Evolutionary conservation across 2,113 vertebrate genomes (phyloP).

Genomic region (zebrafish (Danio rerio)): GRCz12tu NC_133199.1:15705501-15706000

Average conservation of each 20-base stretch:
- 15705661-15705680: neutral
- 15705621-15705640: neutral
- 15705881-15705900: too few species aligned
- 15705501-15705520: conserved; percentile 15
- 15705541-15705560: neutral
- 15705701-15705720: neutral
- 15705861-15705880: too few species aligned
- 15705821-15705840: too few species aligned
- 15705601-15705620: conserved; percentile 25
- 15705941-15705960: too few species aligned
- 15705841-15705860: too few species aligned
- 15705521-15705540: conserved; percentile 19
- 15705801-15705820: too few species aligned
- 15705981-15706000: too few species aligned
- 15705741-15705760: neutral
- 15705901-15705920: too few species aligned
- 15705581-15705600: conserved; percentile 21
- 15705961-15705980: too few species aligned
- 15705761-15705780: neutral
- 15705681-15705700: neutral
- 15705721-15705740: neutral
- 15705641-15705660: neutral
- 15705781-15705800: too few species aligned
- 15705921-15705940: too few species aligned
- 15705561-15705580: neutral